Conservation (phyloP, 2,888 invertebrate genomes). For the Blera fallax region DNA sequence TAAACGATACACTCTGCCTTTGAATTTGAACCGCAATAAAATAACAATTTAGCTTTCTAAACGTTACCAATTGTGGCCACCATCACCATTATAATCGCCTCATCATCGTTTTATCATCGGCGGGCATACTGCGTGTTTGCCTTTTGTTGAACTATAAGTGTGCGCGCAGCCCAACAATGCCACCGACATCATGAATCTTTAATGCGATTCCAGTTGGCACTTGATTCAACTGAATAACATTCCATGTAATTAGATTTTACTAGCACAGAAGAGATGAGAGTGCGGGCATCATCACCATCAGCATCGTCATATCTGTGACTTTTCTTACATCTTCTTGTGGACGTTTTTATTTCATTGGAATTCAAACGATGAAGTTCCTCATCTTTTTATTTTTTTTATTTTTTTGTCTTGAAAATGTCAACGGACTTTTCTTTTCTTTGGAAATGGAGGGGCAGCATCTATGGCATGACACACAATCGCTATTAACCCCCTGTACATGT, state of each 20-base stretch:
- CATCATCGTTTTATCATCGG: conserved; percentile 55
- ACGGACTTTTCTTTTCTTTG: conserved; percentile 47
- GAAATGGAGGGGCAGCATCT: conserved; percentile 11
- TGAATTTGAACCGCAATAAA: conserved; percentile 41
- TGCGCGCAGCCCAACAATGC: conserved; percentile 21
- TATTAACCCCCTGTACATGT: conserved; percentile 8
- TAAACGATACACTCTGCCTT: conserved; percentile 14
- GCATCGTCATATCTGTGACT: conserved; percentile 12
- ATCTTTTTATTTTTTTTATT: neutral
- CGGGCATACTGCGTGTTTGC: neutral
- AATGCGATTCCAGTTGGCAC: conserved; percentile 57
- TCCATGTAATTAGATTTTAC: conserved; percentile 59
- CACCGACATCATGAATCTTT: conserved; percentile 26
- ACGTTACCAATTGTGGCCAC: conserved; percentile 50
- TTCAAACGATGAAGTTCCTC: conserved; percentile 5
- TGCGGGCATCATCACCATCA: conserved; percentile 35
- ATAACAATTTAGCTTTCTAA: conserved; percentile 59
- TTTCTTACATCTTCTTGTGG: conserved; percentile 1
- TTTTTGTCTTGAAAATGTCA: conserved; percentile 55
- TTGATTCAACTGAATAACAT: conserved; percentile 50
- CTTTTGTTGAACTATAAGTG: conserved; percentile 42
- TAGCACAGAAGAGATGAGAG: conserved; percentile 16
- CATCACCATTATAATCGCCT: conserved; percentile 25
- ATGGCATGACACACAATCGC: conserved; percentile 23
- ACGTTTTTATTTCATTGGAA: conserved; percentile 21